Conservation (phyloP, 2,888 invertebrate species). For the Ptychoptera albimana region DNA sequence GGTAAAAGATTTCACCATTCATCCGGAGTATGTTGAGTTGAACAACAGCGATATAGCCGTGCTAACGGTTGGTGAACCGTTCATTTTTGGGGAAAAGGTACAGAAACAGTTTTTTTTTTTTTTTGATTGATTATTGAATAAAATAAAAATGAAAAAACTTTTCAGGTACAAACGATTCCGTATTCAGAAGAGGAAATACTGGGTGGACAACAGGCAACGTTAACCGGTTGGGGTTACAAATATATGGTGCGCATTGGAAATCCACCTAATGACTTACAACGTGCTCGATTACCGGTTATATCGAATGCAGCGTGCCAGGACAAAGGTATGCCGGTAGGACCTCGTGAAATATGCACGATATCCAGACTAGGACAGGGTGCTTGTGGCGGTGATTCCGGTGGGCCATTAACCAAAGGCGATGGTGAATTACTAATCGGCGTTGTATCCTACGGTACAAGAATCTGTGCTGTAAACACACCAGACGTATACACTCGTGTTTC, state of each 20-base stretch:
- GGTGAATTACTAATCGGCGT: slow-evolving; percentile 21
- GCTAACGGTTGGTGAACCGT: slow-evolving; percentile 20
- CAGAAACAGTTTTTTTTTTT: no score
- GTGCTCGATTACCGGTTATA: slow-evolving; percentile 21
- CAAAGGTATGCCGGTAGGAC: no score
- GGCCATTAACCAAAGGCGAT: slow-evolving; percentile 21
- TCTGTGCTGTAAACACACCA: slow-evolving; percentile 16
- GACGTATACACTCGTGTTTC: slow-evolving; percentile 28
- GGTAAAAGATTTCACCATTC: slow-evolving; percentile 20
- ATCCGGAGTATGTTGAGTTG: slow-evolving; percentile 23
- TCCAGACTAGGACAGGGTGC: no score
- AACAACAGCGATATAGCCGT: slow-evolving; percentile 26
- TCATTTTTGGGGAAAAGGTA: slow-evolving; percentile 16
- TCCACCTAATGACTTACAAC: slow-evolving; percentile 20
- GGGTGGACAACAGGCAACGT: slow-evolving; percentile 2
- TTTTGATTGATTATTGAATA: no score
- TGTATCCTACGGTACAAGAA: slow-evolving; percentile 21
- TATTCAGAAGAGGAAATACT: slow-evolving; percentile 1
- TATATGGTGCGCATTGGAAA: slow-evolving; percentile 19
- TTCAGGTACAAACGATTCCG: slow-evolving; percentile 1
- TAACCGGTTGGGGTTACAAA: slow-evolving; percentile 24
- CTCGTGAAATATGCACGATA: no score
- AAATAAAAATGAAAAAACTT: no score
- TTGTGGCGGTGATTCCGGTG: slow-evolving; percentile 23
- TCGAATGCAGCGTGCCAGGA: slow-evolving; percentile 19